Evolutionary conservation across 2,797 vertebrate genomes (phyloP), one percentile per base, ranked within the genome.

Genomic region (Malacoraja senta): DNA sequence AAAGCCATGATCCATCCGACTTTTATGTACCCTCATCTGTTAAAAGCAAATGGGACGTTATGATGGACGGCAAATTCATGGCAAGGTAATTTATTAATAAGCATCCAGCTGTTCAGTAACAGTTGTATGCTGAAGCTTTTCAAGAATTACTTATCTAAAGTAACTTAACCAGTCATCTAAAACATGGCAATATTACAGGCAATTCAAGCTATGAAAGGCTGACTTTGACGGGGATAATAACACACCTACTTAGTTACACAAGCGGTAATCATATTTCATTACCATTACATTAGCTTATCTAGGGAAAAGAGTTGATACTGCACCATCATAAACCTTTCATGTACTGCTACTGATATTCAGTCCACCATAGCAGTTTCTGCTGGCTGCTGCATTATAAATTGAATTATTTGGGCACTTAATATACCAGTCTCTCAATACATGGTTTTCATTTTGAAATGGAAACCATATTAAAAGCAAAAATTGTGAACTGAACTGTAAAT

Each of bases 181-280:
- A 88, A 88, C 26, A 29, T 38, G 29, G 90, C 38, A 92, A 92
- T 92, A 92, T 88, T 88, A 29, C 68, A 92, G 71, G 26, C 72
- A 68, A 92, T 38, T 92, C 26, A 13, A 92, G 71, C 13, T 35
- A 92, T 92, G 90, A 92, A 92, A 92, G 68, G 71, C 26, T 76
- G 90, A 92, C 90, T 91, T 53, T 92, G 90, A 92, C 68, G 76
- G 26, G 90, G 90, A 92, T 92, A 91, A 91, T 91, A 92, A 92
- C 90, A 76, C 68, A 74, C 90, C 38, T 92, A 92, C 90, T 92
- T 74, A 58, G 90, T 92, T 92, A 92, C 90, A 92, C 68, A 92
- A 92, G 71, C 26, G 90, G 90, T 92, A 92, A 92, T 92, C 90
- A 92, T 92, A 92, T 92, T 92, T 92, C 90, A 92, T 92, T 92